These are phyloP conservation scores for Habrosyne pyritoides DNA, from an alignment of 2,888 invertebrate genomes.

Conservation along the genomic window DNA sequence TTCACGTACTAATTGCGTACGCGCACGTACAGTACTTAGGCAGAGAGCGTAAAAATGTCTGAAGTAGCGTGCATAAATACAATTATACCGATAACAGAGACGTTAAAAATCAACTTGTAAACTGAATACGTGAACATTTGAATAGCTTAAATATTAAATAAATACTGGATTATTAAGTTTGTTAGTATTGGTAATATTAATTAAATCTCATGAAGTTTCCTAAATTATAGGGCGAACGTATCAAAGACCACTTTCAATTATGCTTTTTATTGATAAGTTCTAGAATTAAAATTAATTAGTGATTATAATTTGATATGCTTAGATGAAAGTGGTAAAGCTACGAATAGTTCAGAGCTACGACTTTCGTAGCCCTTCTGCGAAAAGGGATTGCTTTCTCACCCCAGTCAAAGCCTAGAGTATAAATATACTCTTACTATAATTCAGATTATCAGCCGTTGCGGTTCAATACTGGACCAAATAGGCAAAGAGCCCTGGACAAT, in stretches of 20 bases:
- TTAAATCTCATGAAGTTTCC: not conserved
- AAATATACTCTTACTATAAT: not conserved
- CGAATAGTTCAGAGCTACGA: too few relatives aligned
- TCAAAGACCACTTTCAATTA: too few relatives aligned
- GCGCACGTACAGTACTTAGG: conserved; percentile 8
- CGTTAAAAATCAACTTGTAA: conserved; percentile 51
- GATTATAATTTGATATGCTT: too few relatives aligned
- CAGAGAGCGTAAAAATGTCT: conserved; percentile 24
- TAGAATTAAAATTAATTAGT: too few relatives aligned
- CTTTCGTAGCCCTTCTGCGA: not conserved
- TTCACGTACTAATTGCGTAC: conserved; percentile 2
- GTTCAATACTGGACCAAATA: too few relatives aligned
- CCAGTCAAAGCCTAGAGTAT: not conserved
- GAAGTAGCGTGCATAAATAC: conserved; percentile 51
- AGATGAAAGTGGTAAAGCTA: too few relatives aligned
- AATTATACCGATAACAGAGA: conserved; percentile 60
- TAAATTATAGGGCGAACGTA: too few relatives aligned
- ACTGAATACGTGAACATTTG: conserved; percentile 40
- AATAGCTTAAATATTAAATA: not conserved
- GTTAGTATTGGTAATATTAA: not conserved
- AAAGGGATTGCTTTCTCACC: not conserved
- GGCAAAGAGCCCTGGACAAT: too few relatives aligned
- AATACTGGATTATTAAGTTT: not conserved
- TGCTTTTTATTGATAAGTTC: too few relatives aligned
- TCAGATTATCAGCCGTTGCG: too few relatives aligned